These are phyloP conservation scores for Xanthia icteritia DNA, from an alignment of 2,888 invertebrate genomes.

Conservation along the genomic window DNA sequence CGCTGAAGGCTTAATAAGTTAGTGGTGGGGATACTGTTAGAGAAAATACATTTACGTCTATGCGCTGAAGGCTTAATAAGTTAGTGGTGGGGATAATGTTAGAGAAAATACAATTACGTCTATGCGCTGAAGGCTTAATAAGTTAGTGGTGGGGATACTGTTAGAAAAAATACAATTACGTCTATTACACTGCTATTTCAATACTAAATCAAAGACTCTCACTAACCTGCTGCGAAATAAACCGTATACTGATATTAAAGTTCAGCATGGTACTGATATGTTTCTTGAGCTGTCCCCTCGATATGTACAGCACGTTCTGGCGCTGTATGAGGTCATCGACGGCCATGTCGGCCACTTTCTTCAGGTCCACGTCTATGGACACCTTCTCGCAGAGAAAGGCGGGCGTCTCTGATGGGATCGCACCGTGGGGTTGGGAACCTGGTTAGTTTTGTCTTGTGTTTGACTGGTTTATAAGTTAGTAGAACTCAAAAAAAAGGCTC, in stretches of 20 bases:
- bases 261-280: conserved; percentile 98
- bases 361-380: conserved; percentile 96
- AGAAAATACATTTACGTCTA: too few relatives aligned
- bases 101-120: too few relatives aligned
- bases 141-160: background rate
- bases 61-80: background rate
- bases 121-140: background rate
- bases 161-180: background rate
- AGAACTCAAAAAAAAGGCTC: background rate
- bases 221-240: conserved; percentile 96
- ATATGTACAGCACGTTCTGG: conserved; percentile 96
- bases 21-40: background rate
- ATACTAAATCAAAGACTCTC: background rate
- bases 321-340: conserved; percentile 96
- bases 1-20: background rate
- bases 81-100: background rate
- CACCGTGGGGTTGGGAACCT: conserved; percentile 82
- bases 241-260: conserved; percentile 96
- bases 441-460: conserved; percentile 33
- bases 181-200: background rate
- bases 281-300: conserved; percentile 96
- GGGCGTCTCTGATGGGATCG: conserved; percentile 93
- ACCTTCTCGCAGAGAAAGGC: conserved; percentile 98
- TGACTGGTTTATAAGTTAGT: conserved; percentile 43
- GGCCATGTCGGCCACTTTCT: conserved; percentile 97